Conservation (phyloP, 2,113 vertebrate genomes). For the Tauraco erythrolophus region DNA sequence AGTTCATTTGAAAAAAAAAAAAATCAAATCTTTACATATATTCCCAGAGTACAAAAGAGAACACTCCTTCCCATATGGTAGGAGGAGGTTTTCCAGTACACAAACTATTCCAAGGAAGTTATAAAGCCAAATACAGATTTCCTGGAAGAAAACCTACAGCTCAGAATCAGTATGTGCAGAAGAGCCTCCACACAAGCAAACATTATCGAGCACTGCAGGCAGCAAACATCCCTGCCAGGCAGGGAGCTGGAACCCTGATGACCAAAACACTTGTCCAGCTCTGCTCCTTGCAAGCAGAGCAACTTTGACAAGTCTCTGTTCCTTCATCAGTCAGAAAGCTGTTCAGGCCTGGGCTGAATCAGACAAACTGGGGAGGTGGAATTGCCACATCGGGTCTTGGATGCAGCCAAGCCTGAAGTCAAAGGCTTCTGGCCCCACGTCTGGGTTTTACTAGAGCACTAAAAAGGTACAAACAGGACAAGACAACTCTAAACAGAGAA, state of each 20-base stretch:
- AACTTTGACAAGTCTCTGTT: not conserved
- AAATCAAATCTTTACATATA: not conserved
- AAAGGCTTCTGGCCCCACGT: not conserved
- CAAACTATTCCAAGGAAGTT: not conserved
- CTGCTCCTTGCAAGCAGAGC: not conserved
- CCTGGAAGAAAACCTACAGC: constrained; percentile 12
- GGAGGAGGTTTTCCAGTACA: not conserved
- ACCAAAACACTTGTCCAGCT: not conserved
- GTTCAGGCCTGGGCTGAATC: not conserved
- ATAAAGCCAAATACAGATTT: not conserved
- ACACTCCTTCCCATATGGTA: not conserved
- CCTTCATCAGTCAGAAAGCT: not conserved
- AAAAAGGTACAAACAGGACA: not conserved
- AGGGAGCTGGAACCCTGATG: not conserved
- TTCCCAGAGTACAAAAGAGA: not conserved
- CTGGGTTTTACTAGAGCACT: not conserved
- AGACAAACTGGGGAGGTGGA: not conserved
- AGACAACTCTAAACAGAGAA: constrained; percentile 22
- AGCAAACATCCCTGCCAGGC: not conserved
- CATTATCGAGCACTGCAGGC: not conserved
- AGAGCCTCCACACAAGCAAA: not conserved
- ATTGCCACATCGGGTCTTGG: not conserved
- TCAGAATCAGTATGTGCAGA: not conserved
- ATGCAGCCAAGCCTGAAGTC: not conserved
- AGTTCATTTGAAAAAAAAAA: not conserved